A percentile compares a stretch with the other conserved stretches of the same genome.
Conservation (phyloP, 1,140 invertebrate genomes). For the Leptinotarsa defecta region DNA sequence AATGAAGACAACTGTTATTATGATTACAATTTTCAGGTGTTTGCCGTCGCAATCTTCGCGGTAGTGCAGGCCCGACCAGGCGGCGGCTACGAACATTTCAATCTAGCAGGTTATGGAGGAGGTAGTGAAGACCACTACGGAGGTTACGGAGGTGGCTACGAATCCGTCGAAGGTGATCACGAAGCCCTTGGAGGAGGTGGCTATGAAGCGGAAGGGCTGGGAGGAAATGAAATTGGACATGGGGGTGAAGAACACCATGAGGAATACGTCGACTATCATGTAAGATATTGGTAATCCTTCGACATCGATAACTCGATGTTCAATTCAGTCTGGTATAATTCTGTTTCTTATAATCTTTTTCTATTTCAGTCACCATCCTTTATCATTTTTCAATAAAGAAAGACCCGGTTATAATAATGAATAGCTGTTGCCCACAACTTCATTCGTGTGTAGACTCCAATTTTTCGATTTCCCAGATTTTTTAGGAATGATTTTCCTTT, state of each 20-base stretch:
- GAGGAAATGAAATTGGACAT: conserved; percentile 36
- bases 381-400: no score
- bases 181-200: background rate
- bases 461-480: no score
- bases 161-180: background rate
- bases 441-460: no score
- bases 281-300: background rate
- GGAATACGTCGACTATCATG: conserved; percentile 45
- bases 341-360: no score
- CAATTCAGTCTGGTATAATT: no score
- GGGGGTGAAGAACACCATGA: conserved; percentile 35
- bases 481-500: no score
- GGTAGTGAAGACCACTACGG: conserved; percentile 12
- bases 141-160: conserved; percentile 26
- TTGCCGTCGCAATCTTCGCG: conserved; percentile 45
- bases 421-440: no score
- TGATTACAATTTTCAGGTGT: conserved; percentile 32
- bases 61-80: conserved; percentile 34
- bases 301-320: no score
- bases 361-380: no score
- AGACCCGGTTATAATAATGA: no score
- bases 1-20: no score
- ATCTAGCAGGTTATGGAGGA: conserved; percentile 33
- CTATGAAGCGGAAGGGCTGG: background rate
- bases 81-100: conserved; percentile 40